Base-by-base conservation (phyloP, 2,797 vertebrate species). In the Ptychadena robeensis region DNA sequence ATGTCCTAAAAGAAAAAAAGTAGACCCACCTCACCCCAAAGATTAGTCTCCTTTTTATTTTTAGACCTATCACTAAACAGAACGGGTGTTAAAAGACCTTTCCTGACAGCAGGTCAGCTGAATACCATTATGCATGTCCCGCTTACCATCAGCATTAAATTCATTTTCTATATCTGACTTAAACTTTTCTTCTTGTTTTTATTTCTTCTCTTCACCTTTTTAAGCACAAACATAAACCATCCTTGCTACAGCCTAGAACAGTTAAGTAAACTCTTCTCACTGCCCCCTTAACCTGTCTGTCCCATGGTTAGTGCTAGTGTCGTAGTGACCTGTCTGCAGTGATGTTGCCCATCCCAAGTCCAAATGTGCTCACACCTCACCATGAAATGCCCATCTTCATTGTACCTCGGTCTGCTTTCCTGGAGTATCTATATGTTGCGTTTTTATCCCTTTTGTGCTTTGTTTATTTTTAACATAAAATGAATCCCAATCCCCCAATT, bases 211-310 rank as follows among this genome's bases (percentile, higher is more conserved):
- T 92, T 93, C 96, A 96, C 95, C 94, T 96, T 53, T n/a, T 96
- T 96, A 98, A 99, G 98, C 96, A 99, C 98, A 97, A 96, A 99
- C 96, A 99, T 99, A 97, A 99, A 97, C 94, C 97, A 99, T 97
- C 98, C 97, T 97, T 99, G 98, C 97, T 99, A 99, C 98, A 97
- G 96, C 96, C 97, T 98, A 98, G 97, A 99, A 96, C 98, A 99
- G 98, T 99, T 99, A 99, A 99, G 98, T 99, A 97, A 97, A 96
- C 88, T 90, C 90, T 93, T 93, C 80, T 67, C 91, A 83, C 91
- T 92, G 92, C 92, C 91, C 91, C 86, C 88, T 85, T 93, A 92
- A 90, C 85, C 91, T 92, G 94, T 91, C 87, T 94, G 90, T 94
- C 90, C 91, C 91, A 92, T 92, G 82, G 90, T 89, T 87, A 93